Evolutionary conservation across 37 sponge, comb jelly and placozoan genomes (phyloP).

Genomic region (Tethya wilhelma): DNA sequence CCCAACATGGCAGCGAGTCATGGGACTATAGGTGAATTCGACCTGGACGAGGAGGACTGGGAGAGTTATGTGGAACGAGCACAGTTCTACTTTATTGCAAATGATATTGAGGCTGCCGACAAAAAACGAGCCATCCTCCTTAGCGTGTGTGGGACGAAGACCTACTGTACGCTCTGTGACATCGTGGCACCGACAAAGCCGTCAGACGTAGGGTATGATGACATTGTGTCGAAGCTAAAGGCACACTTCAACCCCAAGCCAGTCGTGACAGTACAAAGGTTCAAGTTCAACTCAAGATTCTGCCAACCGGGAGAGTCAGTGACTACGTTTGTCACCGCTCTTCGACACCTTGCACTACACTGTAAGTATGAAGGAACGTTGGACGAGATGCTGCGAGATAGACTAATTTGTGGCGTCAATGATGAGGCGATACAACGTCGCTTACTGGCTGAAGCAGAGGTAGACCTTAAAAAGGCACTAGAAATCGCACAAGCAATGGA

Average conservation of each 20-base stretch:
- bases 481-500: conserved; percentile 22
- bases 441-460: conserved; percentile 1
- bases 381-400: conserved; percentile 15
- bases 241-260: conserved; percentile 10
- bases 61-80: conserved; percentile 2
- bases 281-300: conserved; percentile 16
- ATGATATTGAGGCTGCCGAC: conserved; percentile 6
- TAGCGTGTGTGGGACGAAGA: conserved; percentile 13
- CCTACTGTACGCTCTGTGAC: background rate
- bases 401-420: conserved; percentile 16
- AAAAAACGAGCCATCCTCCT: conserved; percentile 18
- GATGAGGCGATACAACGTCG: conserved; percentile 7
- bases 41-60: background rate
- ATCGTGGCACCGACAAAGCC: conserved; percentile 8
- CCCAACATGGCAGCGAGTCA: background rate
- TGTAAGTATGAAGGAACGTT: background rate
- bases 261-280: conserved; percentile 9
- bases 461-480: conserved; percentile 8
- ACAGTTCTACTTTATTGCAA: conserved; percentile 17
- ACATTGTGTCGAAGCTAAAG: background rate
- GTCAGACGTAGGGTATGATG: background rate
- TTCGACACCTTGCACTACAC: background rate
- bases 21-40: background rate
- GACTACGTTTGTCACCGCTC: conserved; percentile 2
- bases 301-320: conserved; percentile 15